A percentile compares a stretch with the other conserved stretches of the same genome.
Evolutionary conservation across 1,140 invertebrate species (phyloP).

Genomic region (Aphaenogaster rudis): DNA sequence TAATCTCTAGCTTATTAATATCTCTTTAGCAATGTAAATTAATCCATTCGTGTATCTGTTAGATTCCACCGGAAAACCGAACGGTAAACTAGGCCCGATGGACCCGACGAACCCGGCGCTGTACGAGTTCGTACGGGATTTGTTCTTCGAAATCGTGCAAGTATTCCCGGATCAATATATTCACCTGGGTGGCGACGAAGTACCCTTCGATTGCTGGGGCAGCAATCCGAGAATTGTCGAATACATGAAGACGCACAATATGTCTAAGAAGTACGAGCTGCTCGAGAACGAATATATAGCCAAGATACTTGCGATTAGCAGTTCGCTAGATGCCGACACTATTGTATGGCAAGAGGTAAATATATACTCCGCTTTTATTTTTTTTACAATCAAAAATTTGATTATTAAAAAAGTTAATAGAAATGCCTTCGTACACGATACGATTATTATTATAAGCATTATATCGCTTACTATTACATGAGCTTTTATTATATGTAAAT

Average conservation of each 20-base stretch:
- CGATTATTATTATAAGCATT: background rate
- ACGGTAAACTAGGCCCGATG: constrained; percentile 92
- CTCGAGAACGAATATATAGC: constrained; percentile 92
- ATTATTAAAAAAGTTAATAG: background rate
- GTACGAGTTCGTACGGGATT: constrained; percentile 90
- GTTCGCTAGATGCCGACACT: constrained; percentile 86
- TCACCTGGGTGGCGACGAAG: constrained; percentile 97
- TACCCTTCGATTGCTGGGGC: constrained; percentile 94
- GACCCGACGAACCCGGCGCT: constrained; percentile 90
- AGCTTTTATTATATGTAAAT: constrained; percentile 1
- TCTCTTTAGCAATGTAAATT: constrained; percentile 2
- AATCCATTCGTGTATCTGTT: background rate
- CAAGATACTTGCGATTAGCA: constrained; percentile 88
- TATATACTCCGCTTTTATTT: background rate
- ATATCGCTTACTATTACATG: background rate
- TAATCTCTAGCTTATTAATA: background rate
- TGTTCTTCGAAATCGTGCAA: constrained; percentile 91
- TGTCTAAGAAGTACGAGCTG: constrained; percentile 87
- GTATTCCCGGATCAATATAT: constrained; percentile 93
- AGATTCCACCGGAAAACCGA: constrained; percentile 80
- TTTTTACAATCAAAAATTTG: background rate
- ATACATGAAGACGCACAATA: constrained; percentile 91
- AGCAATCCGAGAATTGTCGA: constrained; percentile 91
- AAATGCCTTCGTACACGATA: background rate
- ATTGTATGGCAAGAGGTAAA: constrained; percentile 96